A percentile compares a stretch with the other conserved stretches of the same genome.
Evolutionary conservation across 1,140 invertebrate genomes (phyloP).

Genomic region (Lerema accius): DNA sequence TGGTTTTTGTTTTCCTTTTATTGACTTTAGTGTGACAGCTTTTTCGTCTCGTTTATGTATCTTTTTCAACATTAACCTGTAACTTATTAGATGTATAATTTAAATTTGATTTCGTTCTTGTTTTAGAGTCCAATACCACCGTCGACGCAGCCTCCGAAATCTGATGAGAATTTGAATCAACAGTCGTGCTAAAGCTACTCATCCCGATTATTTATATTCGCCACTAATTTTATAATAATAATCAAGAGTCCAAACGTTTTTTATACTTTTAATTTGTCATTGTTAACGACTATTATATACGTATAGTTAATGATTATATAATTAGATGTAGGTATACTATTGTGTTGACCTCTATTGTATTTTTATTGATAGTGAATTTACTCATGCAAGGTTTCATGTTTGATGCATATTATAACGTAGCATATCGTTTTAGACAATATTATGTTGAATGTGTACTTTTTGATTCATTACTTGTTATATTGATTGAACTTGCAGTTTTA

Average conservation of each 20-base stretch:
- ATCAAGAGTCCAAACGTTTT: slow-evolving; percentile 64
- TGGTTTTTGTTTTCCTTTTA: slow-evolving; percentile 40
- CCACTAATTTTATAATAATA: slow-evolving; percentile 58
- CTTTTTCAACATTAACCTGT: not conserved
- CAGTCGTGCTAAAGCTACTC: slow-evolving; percentile 61
- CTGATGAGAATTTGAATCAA: slow-evolving; percentile 87
- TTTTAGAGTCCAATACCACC: slow-evolving; percentile 86
- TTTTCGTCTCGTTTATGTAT: slow-evolving; percentile 24
- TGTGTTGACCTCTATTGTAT: slow-evolving; percentile 8
- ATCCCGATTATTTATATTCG: slow-evolving; percentile 46
- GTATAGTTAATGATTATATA: slow-evolving; percentile 14
- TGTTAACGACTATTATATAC: slow-evolving; percentile 29
- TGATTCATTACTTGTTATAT: slow-evolving; percentile 24
- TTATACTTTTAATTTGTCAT: slow-evolving; percentile 42
- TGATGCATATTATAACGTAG: slow-evolving; percentile 46
- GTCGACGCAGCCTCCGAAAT: slow-evolving; percentile 84
- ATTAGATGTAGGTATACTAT: slow-evolving; percentile 7
- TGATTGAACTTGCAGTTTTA: slow-evolving; percentile 3
- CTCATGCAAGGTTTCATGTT: slow-evolving; percentile 20
- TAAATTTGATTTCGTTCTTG: slow-evolving; percentile 43
- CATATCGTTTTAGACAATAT: slow-evolving; percentile 51
- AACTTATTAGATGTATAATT: not conserved
- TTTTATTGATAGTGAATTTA: slow-evolving; percentile 29
- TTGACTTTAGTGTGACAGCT: slow-evolving; percentile 36
- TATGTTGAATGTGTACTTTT: slow-evolving; percentile 36